phyloP scores from a whole-genome alignment of 2,113 vertebrate genomes.

The Pipra filicauda region DNA sequence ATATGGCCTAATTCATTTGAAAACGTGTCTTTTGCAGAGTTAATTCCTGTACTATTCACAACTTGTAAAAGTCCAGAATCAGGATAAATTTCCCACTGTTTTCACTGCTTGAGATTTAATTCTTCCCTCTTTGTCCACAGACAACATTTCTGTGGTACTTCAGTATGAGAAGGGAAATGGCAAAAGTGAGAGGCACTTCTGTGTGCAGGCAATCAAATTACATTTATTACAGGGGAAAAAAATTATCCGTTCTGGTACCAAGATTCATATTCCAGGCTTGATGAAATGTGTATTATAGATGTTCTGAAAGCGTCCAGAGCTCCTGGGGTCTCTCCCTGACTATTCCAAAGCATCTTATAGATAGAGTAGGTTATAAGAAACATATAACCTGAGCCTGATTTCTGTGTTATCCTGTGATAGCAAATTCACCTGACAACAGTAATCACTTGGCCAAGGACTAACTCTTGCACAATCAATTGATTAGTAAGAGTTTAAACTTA shows the following conservation, averaged over 20 bases:
- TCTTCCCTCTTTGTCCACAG: neutral
- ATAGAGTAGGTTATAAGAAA: too few species aligned
- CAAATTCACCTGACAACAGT: neutral
- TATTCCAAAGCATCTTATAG: neutral
- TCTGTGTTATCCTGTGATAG: neutral
- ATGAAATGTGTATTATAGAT: neutral
- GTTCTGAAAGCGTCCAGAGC: neutral
- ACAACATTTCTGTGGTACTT: neutral
- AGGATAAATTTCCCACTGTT: neutral
- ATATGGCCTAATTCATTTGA: fast-evolving
- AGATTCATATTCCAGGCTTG: neutral
- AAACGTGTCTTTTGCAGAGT: neutral
- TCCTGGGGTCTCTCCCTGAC: too few species aligned
- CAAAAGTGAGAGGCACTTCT: neutral
- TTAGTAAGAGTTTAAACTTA: neutral
- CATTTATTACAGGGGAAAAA: neutral
- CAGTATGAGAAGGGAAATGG: neutral
- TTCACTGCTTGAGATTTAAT: neutral
- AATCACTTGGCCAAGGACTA: neutral
- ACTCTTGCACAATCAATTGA: neutral
- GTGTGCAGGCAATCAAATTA: neutral
- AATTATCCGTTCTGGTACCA: too few species aligned
- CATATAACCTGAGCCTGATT: neutral
- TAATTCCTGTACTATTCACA: neutral
- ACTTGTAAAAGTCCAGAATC: neutral